A percentile compares a stretch with the other conserved stretches of the same genome.
Conservation (phyloP, 2,888 invertebrate species). For the Mantis religiosa region DNA sequence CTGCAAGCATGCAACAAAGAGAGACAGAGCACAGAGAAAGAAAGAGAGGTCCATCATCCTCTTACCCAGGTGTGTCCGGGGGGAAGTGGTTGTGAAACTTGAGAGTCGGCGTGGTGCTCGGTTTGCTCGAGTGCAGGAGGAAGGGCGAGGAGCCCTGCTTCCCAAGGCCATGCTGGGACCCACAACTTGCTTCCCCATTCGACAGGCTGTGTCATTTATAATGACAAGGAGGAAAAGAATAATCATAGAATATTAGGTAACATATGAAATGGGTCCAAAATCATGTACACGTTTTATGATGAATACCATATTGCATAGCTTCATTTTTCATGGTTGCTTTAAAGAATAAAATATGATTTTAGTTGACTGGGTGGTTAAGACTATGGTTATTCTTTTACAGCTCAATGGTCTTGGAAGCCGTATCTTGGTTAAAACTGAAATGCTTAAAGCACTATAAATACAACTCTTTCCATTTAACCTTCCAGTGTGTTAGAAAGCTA, state of each 20-base stretch:
- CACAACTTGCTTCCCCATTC: constrained; percentile 43
- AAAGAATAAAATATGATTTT: neutral
- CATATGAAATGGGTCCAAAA: neutral
- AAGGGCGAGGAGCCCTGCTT: constrained; percentile 50
- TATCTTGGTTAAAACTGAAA: too few species aligned
- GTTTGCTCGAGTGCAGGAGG: constrained; percentile 61
- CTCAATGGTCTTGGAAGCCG: too few species aligned
- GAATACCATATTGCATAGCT: neutral
- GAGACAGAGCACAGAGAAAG: constrained; percentile 2
- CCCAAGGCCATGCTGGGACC: constrained; percentile 48
- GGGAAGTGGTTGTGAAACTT: constrained; percentile 93
- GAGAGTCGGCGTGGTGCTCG: constrained; percentile 71
- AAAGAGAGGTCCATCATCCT: constrained; percentile 33
- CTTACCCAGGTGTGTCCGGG: constrained; percentile 77
- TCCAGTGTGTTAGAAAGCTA: too few species aligned
- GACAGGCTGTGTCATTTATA: constrained; percentile 36
- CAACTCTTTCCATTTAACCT: too few species aligned
- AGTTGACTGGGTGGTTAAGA: neutral
- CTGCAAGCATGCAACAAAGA: neutral
- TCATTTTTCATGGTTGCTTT: neutral
- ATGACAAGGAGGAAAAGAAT: neutral
- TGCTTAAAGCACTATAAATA: too few species aligned
- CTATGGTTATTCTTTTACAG: neutral
- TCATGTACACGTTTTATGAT: neutral
- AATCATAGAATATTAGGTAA: neutral